Evolutionary conservation across 2,888 invertebrate species (phyloP), one percentile per base, ranked within the genome.

Genomic region (Heliconius charithonia): DNA sequence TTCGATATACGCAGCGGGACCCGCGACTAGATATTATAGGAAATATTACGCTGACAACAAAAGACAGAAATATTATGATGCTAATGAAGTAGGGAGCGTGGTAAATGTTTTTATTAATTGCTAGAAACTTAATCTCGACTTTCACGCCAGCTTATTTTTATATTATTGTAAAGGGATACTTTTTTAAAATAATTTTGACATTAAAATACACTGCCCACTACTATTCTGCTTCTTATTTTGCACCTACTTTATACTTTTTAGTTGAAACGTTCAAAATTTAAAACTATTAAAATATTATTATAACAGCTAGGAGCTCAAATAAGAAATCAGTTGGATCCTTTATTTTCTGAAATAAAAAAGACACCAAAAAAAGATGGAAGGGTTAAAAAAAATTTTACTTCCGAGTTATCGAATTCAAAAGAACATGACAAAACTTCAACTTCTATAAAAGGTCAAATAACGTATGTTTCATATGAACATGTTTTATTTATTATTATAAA

Each of bases 1-100:
- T 0, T 89, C 86, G 12, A 96, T 97, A 76, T 97, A 96, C 85
- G 97, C 96, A 0, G 97, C 96, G 0, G 97, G 97, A 0, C 94
- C 96, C 0, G 89, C 95, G 37, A 96, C 97, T 0, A 95, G 96
- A 78, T 97, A 97, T 86, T 94, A 96, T 19, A 91, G 95, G 29
- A 92, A 93, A 75, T 96, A 96, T 83, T 94, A 89, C 79, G 94
- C 95, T 0, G 91, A 95, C 62, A 93, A 95, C 0, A 93, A 95
- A 27, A 88, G 92, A 12, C 97, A 96, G 81, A 93, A 94, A 83
- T 95, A 96, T 86, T 97, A 93, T 86, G 96, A 96, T 84, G 91
- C 96, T 19, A 89, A 93, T 76, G 97, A 97, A 90, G 93, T 97
- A 80, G 97, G 97, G 3, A 87, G 91, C 29, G 95, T 93, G 91